A percentile compares a stretch with the other conserved stretches of the same genome.
Conservation (phyloP, 2,797 vertebrate genomes). For the Syndactyla subalaris region DNA sequence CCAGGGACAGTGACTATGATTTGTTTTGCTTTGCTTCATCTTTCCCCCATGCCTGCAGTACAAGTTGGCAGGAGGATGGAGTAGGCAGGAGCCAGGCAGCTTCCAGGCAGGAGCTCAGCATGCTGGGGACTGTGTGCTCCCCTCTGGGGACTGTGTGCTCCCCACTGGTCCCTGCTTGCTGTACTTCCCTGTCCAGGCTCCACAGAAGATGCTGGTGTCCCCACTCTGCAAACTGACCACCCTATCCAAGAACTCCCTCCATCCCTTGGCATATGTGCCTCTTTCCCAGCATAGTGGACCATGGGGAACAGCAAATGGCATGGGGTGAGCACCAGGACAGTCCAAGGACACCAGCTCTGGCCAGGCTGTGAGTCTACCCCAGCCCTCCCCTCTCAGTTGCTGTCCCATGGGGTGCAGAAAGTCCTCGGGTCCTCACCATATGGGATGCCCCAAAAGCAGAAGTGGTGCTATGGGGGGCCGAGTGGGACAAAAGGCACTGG, state of each 20-base stretch:
- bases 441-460: neutral
- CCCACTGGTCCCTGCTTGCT: neutral
- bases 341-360: neutral
- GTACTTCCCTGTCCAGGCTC: neutral
- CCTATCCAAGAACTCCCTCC: rapidly evolving
- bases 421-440: neutral
- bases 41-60: neutral
- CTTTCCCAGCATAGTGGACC: neutral
- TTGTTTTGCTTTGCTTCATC: neutral
- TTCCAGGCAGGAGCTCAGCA: neutral
- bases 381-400: rapidly evolving
- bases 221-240: neutral
- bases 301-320: rapidly evolving
- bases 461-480: too few species aligned
- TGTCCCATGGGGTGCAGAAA: rapidly evolving
- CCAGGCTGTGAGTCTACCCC: neutral
- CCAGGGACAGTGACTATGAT: neutral
- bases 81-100: neutral
- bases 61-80: neutral
- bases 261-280: neutral
- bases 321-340: neutral
- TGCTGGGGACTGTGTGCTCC: neutral
- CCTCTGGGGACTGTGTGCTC: neutral
- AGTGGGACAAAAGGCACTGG: neutral
- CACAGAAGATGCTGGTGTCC: neutral